Evolutionary conservation across 2,113 vertebrate species (phyloP), one percentile per base, ranked within the genome.

Genomic region (Alouatta palliata): DNA sequence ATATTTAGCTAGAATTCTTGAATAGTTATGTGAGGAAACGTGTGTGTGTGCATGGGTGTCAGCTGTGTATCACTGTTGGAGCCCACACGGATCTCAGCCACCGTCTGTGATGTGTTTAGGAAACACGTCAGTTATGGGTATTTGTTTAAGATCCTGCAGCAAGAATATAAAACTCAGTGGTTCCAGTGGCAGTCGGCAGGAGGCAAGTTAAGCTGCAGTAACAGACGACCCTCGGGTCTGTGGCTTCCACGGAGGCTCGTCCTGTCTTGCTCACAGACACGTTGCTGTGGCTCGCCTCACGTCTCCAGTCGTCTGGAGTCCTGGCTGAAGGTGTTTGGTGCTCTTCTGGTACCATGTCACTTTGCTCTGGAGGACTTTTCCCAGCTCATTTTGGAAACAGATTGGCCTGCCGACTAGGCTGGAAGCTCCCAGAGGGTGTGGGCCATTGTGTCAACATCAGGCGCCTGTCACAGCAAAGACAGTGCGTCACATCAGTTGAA

Each of bases 371-470:
- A 45, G 70, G 6, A 3, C 13, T 16, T 30, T 23, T n/a, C 84
- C 19, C 13, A 47, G 71, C 32, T 21, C 45, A 2, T 17, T 0
- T 0, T 35, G 2, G 11, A 64, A 17, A 3, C 13, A 40, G 64
- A 1, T 25, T 1, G 5, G 9, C n/a, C 0, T 25, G 49, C 4
- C 3, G 2, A 4, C 68, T 6, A 8, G 56, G 45, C 85, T 49
- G 3, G 27, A 6, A 3, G 66, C 40, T 11, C n/a, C 5, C 1
- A 47, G 73, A 17, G 1, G 56, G 23, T 4, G 0, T 1, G 8
- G 13, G 16, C 23, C 17, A 0, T 8, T 7, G 14, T 6, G 8
- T 19, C 32, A 0, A 2, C 25, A 3, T 58, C 35, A 0, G 0
- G 43, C 54, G 40, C 54, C 49, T 6, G 0, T 20, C 21, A n/a